phyloP scores from a whole-genome alignment of 2,797 vertebrate genomes.

The Lepus townsendii region DNA sequence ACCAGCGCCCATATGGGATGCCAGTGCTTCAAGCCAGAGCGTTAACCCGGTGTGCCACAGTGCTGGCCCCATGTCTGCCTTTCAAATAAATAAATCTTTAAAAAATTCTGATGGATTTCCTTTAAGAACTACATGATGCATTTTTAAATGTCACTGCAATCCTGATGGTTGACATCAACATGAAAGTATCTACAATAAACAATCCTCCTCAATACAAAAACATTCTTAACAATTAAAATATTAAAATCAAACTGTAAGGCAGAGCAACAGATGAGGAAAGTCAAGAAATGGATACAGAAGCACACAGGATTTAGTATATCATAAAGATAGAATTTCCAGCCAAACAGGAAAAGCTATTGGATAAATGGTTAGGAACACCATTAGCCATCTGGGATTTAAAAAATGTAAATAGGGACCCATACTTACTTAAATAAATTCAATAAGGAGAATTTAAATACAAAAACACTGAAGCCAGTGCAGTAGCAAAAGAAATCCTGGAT shows the following conservation, averaged over 20 bases:
- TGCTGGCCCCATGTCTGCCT: too few relatives aligned
- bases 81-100: too few relatives aligned
- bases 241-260: background rate
- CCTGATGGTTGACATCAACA: background rate
- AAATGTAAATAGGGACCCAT: background rate
- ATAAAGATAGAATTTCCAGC: background rate
- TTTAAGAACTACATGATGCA: background rate
- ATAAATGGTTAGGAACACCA: background rate
- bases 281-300: background rate
- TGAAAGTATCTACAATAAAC: slow-evolving; percentile 10
- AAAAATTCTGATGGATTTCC: background rate
- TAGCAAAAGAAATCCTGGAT: background rate
- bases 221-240: background rate
- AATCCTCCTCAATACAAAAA: slow-evolving; percentile 23
- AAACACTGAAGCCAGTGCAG: background rate
- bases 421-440: slow-evolving; percentile 23
- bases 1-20: too few relatives aligned
- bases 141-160: slow-evolving; percentile 40
- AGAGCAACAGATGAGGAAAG: background rate
- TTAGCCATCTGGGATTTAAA: background rate
- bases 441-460: background rate
- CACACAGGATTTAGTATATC: background rate
- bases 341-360: background rate
- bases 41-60: too few relatives aligned
- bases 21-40: too few relatives aligned